A percentile compares a stretch with the other conserved stretches of the same genome.
Conservation (phyloP, 2,797 vertebrate genomes). For the Xenopus petersii region DNA sequence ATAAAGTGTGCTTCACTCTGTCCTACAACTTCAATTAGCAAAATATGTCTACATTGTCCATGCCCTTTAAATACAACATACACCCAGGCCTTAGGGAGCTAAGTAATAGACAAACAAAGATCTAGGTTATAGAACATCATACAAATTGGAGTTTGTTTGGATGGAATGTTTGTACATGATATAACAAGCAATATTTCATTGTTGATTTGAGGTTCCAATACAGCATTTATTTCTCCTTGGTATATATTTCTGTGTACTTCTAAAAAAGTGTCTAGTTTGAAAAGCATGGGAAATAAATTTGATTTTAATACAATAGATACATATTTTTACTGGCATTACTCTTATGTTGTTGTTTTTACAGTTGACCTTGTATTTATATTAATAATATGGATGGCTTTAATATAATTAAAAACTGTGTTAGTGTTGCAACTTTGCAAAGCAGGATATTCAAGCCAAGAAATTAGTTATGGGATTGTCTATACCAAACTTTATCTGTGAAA, state of each 20-base stretch:
- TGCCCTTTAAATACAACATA: not conserved
- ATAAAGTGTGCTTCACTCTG: too few species aligned
- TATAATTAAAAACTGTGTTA: constrained; percentile 4
- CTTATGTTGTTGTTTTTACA: not conserved
- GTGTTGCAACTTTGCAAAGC: constrained; percentile 11
- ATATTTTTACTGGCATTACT: not conserved
- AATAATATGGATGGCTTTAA: not conserved
- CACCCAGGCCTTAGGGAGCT: too few species aligned
- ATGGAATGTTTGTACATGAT: not conserved
- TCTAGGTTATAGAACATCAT: not conserved
- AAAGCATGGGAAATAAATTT: not conserved
- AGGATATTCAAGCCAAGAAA: constrained; percentile 24
- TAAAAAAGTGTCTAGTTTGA: not conserved
- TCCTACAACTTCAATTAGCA: too few species aligned
- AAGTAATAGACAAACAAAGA: not conserved
- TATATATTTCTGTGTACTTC: not conserved
- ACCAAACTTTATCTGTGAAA: constrained; percentile 3
- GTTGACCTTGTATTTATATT: constrained; percentile 9
- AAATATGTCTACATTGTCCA: too few species aligned
- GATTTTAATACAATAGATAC: not conserved
- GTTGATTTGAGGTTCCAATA: not conserved
- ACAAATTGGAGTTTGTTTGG: not conserved
- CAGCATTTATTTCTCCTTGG: not conserved
- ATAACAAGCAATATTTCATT: not conserved
- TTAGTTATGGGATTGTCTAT: constrained; percentile 20